Evolutionary conservation across 2,113 vertebrate genomes (phyloP), one percentile per base, ranked within the genome.

Genomic region (Herpailurus yagouaroundi): DNA sequence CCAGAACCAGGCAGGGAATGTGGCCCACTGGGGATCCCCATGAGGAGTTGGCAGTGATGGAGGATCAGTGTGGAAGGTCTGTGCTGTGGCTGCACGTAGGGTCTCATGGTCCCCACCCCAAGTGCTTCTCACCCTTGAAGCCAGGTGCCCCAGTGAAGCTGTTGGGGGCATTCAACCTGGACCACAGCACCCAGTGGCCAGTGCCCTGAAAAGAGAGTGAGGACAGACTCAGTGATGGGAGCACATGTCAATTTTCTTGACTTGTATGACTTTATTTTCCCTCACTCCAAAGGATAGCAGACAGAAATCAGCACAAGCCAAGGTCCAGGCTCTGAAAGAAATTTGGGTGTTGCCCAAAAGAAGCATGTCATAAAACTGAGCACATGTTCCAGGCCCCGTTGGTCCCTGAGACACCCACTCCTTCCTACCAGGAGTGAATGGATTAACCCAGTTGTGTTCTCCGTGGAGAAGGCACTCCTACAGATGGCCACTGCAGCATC

Each of bases 201-300:
- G 18, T 7, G 4, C 13, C 50, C 21, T 77, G 12, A 68, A 7
- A 63, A 94, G 76, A 82, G 36, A 23, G 31, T 6, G 60, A 71
- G 77, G n/a, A 27, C 10, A 80, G 48, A 33, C 73, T 68, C n/a
- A 36, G 66, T 68, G 9, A 45, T 41, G 31, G 29, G 12, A 86
- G 83, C 1, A 4, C 13, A 45, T 0, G 11, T 3, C 5, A 31
- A 77, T 81, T 89, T 94, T 77, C 50, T 96, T 71, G 55, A 60
- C 4, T 5, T 33, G n/a, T 16, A 6, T 36, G 16, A 27, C 16
- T 95, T 97, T 96, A 96, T 95, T 92, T 80, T 64, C 31, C 13
- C n/a, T 79, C 16, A 64, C 25, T 14, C n/a, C 60, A 94, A 87
- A 91, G 16, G 12, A 60, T 23, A 33, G n/a, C 81, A 90, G 84